Conservation (phyloP, 1,140 invertebrate genomes). For the Lepidotrigona ventralis region DNA sequence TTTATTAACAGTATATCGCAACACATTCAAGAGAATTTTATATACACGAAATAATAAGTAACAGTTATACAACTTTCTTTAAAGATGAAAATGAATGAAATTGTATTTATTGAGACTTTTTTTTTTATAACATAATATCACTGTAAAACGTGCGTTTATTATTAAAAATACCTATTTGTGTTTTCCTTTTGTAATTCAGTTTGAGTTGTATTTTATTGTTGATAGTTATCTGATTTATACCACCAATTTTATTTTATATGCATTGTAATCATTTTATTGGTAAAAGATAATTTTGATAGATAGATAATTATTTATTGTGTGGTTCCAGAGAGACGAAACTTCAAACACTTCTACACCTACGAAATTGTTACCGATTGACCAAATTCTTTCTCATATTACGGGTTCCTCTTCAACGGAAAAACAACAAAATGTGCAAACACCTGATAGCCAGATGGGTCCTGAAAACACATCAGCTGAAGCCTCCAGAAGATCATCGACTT, state of each 20-base stretch:
- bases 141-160: neutral
- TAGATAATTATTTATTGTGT: slow-evolving; percentile 42
- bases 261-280: slow-evolving; percentile 12
- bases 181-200: slow-evolving; percentile 16
- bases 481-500: slow-evolving; percentile 76
- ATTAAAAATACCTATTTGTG: slow-evolving; percentile 11
- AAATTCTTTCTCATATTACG: slow-evolving; percentile 77
- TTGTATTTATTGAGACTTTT: slow-evolving; percentile 3
- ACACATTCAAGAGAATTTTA: neutral
- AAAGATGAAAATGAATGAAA: neutral
- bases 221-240: slow-evolving; percentile 22
- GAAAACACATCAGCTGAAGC: slow-evolving; percentile 72
- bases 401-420: slow-evolving; percentile 62
- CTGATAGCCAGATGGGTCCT: slow-evolving; percentile 59
- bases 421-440: slow-evolving; percentile 55
- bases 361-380: slow-evolving; percentile 77
- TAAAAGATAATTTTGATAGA: neutral
- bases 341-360: slow-evolving; percentile 77
- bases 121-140: neutral
- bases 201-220: slow-evolving; percentile 1
- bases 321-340: slow-evolving; percentile 79
- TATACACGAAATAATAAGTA: neutral
- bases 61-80: neutral
- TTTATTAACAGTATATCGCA: neutral
- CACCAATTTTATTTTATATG: slow-evolving; percentile 30